A percentile compares a stretch with the other conserved stretches of the same genome.
These are phyloP conservation scores for Pristionchus pacificus DNA, from an alignment of 1,140 invertebrate genomes.

Conservation along the genomic window DNA sequence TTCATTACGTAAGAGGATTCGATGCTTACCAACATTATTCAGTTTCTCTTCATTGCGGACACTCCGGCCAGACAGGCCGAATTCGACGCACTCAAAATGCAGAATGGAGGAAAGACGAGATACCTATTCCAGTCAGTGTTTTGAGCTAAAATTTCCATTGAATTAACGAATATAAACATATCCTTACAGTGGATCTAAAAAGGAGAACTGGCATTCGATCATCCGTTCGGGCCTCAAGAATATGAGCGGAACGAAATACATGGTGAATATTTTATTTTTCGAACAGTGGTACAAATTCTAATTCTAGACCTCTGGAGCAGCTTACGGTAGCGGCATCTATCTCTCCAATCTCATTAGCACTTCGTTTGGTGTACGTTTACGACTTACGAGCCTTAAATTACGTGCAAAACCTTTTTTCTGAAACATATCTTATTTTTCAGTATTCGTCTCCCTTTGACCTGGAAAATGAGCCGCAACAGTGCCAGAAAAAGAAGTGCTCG, in stretches of 20 bases:
- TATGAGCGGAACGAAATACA: neutral
- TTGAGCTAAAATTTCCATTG: neutral
- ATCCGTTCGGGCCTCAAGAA: neutral
- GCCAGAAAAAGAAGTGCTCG: too few species aligned
- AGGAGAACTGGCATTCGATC: neutral
- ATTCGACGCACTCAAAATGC: neutral
- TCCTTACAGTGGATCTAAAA: neutral
- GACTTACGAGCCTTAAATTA: too few species aligned
- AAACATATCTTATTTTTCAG: too few species aligned
- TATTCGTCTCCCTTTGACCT: too few species aligned
- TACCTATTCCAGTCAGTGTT: neutral
- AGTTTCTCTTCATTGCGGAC: neutral
- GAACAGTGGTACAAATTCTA: too few species aligned
- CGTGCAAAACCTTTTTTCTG: too few species aligned
- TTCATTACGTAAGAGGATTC: neutral
- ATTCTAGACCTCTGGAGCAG: too few species aligned
- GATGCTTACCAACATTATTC: neutral
- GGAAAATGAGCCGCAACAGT: too few species aligned
- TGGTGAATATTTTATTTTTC: too few species aligned
- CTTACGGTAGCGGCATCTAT: too few species aligned
- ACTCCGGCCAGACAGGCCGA: neutral
- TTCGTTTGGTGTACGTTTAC: too few species aligned
- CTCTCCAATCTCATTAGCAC: too few species aligned
- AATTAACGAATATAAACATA: neutral
- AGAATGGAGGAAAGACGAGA: neutral